Base-by-base conservation (phyloP, 2,888 invertebrate species). In the Idaea aversata region DNA sequence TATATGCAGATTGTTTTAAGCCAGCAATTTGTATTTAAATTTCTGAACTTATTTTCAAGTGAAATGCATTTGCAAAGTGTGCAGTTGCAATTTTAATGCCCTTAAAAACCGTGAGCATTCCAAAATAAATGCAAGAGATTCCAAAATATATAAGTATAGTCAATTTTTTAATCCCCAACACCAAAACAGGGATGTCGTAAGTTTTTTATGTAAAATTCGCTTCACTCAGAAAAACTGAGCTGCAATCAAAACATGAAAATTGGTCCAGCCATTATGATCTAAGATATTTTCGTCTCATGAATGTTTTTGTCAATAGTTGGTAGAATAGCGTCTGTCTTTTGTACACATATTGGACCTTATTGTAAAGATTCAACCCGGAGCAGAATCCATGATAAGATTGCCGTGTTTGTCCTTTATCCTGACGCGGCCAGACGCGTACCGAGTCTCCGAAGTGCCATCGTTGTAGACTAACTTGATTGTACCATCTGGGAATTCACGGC, bases 401-500 rank as follows among this genome's bases (percentile, higher is more conserved):
- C 98, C 98, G 74, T 96, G 95, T 79, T 95, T 95, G 86, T 98
- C 97, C 88, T 97, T 98, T 65, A 98, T 94, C 63, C 98, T 94
- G 34, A 98, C 94, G 65, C 98, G 93, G 0, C 99, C 99, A 75
- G 96, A 97, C 0, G 97, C 94, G 85, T 98, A 99, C n/a, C 97
- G 94, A 0, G 98, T 98, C 88, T 98, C 98, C 70, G 97, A 96
- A 0, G 96, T 95, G 7, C 98, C 99, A 86, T 98, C 97, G 0
- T 95, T 95, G 91, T 97, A 98, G 0, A 98, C 94, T 61, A 97
- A 94, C 88, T 98, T 98, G 0, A 97, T 95, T 0, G 98, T 98
- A 3, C 98, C 98, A 89, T 99, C 98, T 0, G 98, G 98, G 89
- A 97, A 99, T 85, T 98, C 97, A 47, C 98, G 94, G 77, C 97